These are phyloP conservation scores for Casuarius casuarius DNA, from an alignment of 2,113 vertebrate genomes.

Conservation along the genomic window DNA sequence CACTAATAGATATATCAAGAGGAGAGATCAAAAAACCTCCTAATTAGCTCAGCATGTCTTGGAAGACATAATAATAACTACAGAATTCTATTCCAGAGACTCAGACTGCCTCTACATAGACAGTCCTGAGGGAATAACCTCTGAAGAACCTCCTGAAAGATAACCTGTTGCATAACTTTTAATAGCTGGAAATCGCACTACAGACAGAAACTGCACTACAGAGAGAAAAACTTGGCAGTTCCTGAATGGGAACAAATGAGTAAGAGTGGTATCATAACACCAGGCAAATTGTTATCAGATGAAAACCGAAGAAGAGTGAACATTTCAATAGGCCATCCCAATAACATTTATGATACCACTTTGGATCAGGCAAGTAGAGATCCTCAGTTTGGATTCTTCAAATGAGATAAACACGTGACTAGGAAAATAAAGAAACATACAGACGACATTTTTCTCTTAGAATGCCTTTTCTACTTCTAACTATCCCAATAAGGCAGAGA, in stretches of 20 bases:
- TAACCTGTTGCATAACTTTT: background rate
- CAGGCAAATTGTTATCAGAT: background rate
- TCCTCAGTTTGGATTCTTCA: background rate
- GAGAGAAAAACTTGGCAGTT: background rate
- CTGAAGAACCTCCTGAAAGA: background rate
- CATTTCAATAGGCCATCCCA: background rate
- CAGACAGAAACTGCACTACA: background rate
- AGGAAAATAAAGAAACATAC: background rate
- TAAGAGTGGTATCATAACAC: background rate
- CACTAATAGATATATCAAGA: background rate
- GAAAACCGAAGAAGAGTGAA: background rate
- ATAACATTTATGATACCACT: background rate
- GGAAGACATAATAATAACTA: background rate
- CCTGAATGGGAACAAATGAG: background rate
- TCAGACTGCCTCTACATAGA: background rate
- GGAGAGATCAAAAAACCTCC: background rate
- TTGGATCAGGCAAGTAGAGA: background rate
- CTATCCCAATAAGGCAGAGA: background rate
- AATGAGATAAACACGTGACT: background rate
- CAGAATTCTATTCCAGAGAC: background rate
- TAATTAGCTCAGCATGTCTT: conserved; percentile 20
- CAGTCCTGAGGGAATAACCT: background rate
- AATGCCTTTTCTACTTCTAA: background rate
- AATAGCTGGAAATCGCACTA: background rate
- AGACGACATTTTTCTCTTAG: background rate